Conservation (phyloP, 2,888 invertebrate species). For the Incurvaria masculella region DNA sequence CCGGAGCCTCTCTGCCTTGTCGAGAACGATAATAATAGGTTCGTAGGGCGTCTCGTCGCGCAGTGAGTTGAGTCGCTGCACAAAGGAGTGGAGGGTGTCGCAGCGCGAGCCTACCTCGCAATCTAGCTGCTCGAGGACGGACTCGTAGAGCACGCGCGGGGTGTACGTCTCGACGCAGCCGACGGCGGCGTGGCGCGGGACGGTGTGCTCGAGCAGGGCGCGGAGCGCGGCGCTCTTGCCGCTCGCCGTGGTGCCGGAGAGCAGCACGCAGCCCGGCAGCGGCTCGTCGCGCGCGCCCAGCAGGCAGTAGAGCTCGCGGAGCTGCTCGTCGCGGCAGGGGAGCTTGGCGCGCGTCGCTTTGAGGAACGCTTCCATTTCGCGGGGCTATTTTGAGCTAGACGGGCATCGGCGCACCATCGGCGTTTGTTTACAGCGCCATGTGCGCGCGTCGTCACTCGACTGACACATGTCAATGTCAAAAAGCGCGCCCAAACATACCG, state of each 20-base stretch:
- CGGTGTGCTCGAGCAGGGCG: slow-evolving; percentile 54
- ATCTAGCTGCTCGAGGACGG: slow-evolving; percentile 61
- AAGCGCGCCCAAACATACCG: too few relatives aligned
- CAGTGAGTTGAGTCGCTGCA: slow-evolving; percentile 42
- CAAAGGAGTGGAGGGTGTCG: slow-evolving; percentile 67
- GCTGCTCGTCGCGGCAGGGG: slow-evolving; percentile 48
- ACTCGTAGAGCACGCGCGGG: slow-evolving; percentile 72
- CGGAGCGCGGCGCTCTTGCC: slow-evolving; percentile 75
- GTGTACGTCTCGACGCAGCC: slow-evolving; percentile 84
- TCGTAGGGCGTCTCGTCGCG: slow-evolving; percentile 25
- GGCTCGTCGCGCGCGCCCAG: slow-evolving; percentile 58
- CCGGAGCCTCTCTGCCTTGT: slow-evolving; percentile 77
- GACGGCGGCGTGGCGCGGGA: slow-evolving; percentile 61
- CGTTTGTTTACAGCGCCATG: too few relatives aligned
- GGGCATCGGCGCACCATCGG: too few relatives aligned
- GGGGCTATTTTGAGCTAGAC: too few relatives aligned
- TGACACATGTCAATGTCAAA: too few relatives aligned
- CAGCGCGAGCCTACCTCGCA: slow-evolving; percentile 50
- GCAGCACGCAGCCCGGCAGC: slow-evolving; percentile 66
- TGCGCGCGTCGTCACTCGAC: too few relatives aligned
- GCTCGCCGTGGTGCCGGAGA: slow-evolving; percentile 80
- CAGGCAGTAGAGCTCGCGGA: slow-evolving; percentile 45
- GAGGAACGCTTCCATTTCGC: slow-evolving; percentile 52
- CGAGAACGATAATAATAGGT: slow-evolving; percentile 67
- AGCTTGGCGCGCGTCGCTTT: slow-evolving; percentile 27